Evolutionary conservation across 2,113 vertebrate genomes (phyloP).

Genomic region (Emydura subglobosa): DNA sequence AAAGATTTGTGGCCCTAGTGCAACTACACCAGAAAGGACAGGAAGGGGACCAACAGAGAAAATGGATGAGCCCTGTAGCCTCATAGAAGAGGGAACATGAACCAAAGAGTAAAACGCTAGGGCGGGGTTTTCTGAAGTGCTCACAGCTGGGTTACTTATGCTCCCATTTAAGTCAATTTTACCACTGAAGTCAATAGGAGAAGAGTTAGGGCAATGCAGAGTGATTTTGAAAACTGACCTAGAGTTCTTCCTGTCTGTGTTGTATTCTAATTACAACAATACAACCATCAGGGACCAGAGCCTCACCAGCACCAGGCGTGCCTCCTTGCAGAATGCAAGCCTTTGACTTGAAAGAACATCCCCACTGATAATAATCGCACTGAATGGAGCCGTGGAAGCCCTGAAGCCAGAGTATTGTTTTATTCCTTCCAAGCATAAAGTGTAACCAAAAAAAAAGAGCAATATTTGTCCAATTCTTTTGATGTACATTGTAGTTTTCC

Average conservation of each 20-base stretch:
- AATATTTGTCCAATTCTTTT: background rate
- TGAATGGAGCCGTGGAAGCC: background rate
- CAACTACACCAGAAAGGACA: background rate
- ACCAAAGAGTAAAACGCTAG: background rate
- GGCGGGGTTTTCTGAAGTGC: background rate
- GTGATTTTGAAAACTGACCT: background rate
- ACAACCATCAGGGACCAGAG: background rate
- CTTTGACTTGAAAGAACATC: background rate
- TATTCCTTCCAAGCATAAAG: background rate
- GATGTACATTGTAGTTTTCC: background rate
- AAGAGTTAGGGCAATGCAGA: background rate
- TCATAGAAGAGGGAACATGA: background rate
- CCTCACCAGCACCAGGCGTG: background rate
- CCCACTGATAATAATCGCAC: background rate
- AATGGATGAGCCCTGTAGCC: background rate
- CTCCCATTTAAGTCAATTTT: background rate
- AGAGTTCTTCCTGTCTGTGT: background rate
- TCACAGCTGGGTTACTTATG: background rate
- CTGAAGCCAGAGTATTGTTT: accelerated
- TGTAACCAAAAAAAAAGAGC: accelerated
- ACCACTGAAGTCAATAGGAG: background rate
- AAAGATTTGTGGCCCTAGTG: background rate
- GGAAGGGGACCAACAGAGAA: background rate
- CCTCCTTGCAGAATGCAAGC: background rate
- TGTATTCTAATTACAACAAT: background rate